Conservation (phyloP, 2,888 invertebrate genomes). For the Tachystola acroxantha region DNA sequence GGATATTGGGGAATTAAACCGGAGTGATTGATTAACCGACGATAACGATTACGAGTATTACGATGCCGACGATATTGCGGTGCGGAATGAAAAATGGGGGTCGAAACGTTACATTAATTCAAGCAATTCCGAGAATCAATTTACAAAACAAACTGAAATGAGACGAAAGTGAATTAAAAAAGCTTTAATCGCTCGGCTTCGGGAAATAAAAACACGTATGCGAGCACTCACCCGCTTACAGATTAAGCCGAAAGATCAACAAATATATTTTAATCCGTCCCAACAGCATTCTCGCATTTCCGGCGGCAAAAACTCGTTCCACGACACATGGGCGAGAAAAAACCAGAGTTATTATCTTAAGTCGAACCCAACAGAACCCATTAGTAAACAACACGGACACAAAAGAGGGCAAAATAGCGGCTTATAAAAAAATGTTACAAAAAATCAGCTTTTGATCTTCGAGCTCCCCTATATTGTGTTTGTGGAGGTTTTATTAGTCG, state of each 20-base stretch:
- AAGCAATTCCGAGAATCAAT: slow-evolving; percentile 23
- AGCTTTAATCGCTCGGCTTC: slow-evolving; percentile 30
- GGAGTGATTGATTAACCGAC: slow-evolving; percentile 69
- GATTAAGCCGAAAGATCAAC: slow-evolving; percentile 70
- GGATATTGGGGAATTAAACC: slow-evolving; percentile 74
- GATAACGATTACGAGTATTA: slow-evolving; percentile 52
- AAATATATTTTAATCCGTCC: slow-evolving; percentile 71
- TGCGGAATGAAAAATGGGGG: slow-evolving; percentile 47
- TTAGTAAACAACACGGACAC: slow-evolving; percentile 77
- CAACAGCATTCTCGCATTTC: slow-evolving; percentile 70
- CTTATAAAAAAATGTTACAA: slow-evolving; percentile 70
- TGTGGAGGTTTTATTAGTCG: slow-evolving; percentile 70
- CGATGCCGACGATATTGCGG: slow-evolving; percentile 38
- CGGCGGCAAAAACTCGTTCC: slow-evolving; percentile 64
- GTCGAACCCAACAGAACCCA: slow-evolving; percentile 77
- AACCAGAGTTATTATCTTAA: slow-evolving; percentile 75
- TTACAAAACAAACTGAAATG: slow-evolving; percentile 42
- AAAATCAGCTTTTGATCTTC: slow-evolving; percentile 73
- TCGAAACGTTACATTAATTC: slow-evolving; percentile 17
- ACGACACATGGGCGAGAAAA: slow-evolving; percentile 72
- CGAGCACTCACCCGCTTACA: slow-evolving; percentile 46
- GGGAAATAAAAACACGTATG: slow-evolving; percentile 42
- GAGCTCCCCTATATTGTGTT: slow-evolving; percentile 62
- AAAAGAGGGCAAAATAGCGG: slow-evolving; percentile 73
- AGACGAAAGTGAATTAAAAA: slow-evolving; percentile 44